These are phyloP conservation scores for Lasius platythorax DNA, from an alignment of 2,888 invertebrate genomes.

Conservation along the genomic window DNA sequence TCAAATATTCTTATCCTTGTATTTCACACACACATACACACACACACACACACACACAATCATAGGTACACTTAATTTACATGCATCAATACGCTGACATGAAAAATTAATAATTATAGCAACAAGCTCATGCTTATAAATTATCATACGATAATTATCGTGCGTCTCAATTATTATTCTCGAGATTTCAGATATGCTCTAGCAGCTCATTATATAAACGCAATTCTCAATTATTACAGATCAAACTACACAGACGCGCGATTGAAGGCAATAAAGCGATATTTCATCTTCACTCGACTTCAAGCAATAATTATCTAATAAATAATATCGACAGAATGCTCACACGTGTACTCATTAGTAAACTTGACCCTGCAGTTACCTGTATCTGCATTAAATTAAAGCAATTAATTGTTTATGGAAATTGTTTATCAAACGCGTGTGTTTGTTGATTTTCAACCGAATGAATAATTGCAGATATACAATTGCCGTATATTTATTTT, in stretches of 20 bases:
- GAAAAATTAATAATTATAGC: conserved; percentile 26
- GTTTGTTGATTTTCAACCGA: conserved; percentile 31
- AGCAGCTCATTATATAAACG: conserved; percentile 25
- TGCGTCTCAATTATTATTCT: conserved; percentile 14
- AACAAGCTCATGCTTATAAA: conserved; percentile 21
- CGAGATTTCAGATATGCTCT: conserved; percentile 23
- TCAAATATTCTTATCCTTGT: conserved; percentile 18
- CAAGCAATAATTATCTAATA: conserved; percentile 46
- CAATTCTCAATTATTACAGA: conserved; percentile 48
- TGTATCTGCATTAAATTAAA: conserved; percentile 29
- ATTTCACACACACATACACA: neutral
- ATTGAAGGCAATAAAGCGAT: conserved; percentile 30
- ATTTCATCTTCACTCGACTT: conserved; percentile 17
- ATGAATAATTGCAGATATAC: conserved; percentile 33
- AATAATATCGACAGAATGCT: conserved; percentile 29
- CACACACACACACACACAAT: neutral
- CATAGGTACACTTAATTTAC: conserved; percentile 17
- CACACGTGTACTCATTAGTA: conserved; percentile 33
- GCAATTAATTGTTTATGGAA: conserved; percentile 23
- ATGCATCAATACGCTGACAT: conserved; percentile 2
- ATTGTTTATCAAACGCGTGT: conserved; percentile 32
- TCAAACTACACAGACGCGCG: conserved; percentile 17
- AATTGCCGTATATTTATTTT: conserved; percentile 33
- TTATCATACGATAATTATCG: conserved; percentile 29
- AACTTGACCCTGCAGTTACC: conserved; percentile 47